These are phyloP conservation scores for Elanoides forficatus DNA, from an alignment of 2,113 vertebrate genomes.

Conservation along the genomic window DNA sequence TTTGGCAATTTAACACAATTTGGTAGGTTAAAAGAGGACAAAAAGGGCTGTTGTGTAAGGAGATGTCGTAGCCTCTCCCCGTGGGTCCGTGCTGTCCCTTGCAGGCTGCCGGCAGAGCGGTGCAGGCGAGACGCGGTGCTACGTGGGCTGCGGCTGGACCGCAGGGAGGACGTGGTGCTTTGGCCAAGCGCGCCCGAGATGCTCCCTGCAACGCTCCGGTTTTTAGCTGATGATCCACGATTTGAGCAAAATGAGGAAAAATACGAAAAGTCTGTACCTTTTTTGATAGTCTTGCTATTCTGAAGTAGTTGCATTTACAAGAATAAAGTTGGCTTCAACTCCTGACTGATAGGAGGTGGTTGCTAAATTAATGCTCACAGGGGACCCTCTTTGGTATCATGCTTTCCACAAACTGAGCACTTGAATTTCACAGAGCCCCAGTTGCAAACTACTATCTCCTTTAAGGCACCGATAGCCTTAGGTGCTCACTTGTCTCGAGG, in stretches of 20 bases:
- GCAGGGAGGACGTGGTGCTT: rapidly evolving
- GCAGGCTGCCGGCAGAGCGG: background rate
- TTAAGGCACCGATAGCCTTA: background rate
- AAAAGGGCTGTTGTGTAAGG: background rate
- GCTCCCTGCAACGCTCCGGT: rapidly evolving
- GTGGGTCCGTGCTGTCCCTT: rapidly evolving
- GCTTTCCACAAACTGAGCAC: background rate
- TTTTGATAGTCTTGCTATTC: background rate
- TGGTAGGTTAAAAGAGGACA: background rate
- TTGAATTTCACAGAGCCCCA: background rate
- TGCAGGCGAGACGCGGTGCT: background rate
- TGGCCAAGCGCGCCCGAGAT: background rate
- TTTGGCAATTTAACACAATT: background rate
- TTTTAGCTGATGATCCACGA: background rate
- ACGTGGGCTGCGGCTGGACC: rapidly evolving
- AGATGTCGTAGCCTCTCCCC: background rate
- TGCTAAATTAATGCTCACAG: background rate
- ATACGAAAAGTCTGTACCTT: background rate
- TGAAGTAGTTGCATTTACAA: background rate
- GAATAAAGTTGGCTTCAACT: background rate
- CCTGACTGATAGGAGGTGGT: background rate
- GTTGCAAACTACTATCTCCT: background rate
- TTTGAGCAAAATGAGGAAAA: background rate
- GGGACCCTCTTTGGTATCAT: background rate
- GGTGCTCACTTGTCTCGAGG: background rate